Base-by-base conservation (phyloP, 2,113 vertebrate species). In the Shinisaurus crocodilurus region DNA sequence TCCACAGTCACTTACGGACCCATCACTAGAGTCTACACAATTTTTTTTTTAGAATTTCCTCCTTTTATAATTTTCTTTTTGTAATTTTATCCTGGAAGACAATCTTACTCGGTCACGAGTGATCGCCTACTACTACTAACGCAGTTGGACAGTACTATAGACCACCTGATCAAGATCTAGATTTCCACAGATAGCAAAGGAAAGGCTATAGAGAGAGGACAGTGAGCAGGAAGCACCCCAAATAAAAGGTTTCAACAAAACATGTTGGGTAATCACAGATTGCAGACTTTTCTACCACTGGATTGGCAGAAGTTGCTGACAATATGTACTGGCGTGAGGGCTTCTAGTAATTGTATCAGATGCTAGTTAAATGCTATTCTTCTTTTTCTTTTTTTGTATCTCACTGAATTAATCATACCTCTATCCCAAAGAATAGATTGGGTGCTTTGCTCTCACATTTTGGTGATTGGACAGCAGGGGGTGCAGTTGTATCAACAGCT, bases 401-500 rank as follows among this genome's bases (percentile, higher is more conserved):
- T 60, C 10, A 16, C 57, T 60, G 12, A 60, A 60, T 92, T 82
- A 60, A 69, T 13, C 3, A 20, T 67, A 12, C n/a, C 75, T 85
- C 23, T 37, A 6, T 69, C 74, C 25, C 8, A 32, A 54, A 54
- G n/a, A n/a, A 69, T 37, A 40, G 82, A 65, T 50, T 40, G 45
- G 2, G 43, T 89, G 25, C n/a, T 85, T 79, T 70, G 34, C 29
- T 70, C 27, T 85, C 20, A 23, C 89, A 70, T 80, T 27, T 70
- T 45, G 34, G n/a, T 57, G 37, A 45, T 20, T 70, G 65, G 45
- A 86, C 89, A 90, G 89, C 74, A 90, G 89, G 80, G 89, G 89
- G 89, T 43, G 75, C 29, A 90, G 63, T 90, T 90, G 89, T 79
- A 90, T 34, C 65, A 90, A 48, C 10, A 54, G 65, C 23, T 69